Evolutionary conservation across 2,888 invertebrate species (phyloP).

Genomic region (Andrena praecox): DNA sequence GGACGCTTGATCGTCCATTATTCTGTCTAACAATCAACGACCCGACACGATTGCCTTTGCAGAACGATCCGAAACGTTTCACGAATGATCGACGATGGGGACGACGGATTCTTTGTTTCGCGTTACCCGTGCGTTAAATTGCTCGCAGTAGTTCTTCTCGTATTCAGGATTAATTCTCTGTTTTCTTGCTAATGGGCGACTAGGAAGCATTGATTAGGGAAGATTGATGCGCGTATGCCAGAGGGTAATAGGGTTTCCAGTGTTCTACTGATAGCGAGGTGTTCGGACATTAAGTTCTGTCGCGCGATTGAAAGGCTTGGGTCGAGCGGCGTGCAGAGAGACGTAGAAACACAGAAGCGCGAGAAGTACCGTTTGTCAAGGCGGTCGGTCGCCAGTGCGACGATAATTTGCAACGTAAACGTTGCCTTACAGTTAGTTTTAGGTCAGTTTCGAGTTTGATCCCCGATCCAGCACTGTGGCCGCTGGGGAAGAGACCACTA

Average conservation of each 20-base stretch:
- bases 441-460: slow-evolving; percentile 51
- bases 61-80: background rate
- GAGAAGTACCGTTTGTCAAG: slow-evolving; percentile 82
- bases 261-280: background rate
- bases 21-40: background rate
- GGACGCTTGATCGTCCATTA: background rate
- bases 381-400: slow-evolving; percentile 78
- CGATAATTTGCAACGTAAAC: slow-evolving; percentile 80
- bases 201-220: background rate
- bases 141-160: background rate
- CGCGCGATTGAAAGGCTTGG: slow-evolving; percentile 19
- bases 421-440: slow-evolving; percentile 76
- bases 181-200: background rate
- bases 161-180: background rate
- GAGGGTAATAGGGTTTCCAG: background rate
- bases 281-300: slow-evolving; percentile 4
- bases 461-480: slow-evolving; percentile 37
- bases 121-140: background rate
- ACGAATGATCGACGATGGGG: background rate
- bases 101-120: background rate
- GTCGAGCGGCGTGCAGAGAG: slow-evolving; percentile 38
- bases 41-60: too few species aligned
- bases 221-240: background rate
- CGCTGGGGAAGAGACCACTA: slow-evolving; percentile 41
- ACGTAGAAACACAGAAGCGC: slow-evolving; percentile 57